A percentile compares a stretch with the other conserved stretches of the same genome.
phyloP scores from a whole-genome alignment of 2,113 vertebrate genomes.

The Pontoporia blainvillei region DNA sequence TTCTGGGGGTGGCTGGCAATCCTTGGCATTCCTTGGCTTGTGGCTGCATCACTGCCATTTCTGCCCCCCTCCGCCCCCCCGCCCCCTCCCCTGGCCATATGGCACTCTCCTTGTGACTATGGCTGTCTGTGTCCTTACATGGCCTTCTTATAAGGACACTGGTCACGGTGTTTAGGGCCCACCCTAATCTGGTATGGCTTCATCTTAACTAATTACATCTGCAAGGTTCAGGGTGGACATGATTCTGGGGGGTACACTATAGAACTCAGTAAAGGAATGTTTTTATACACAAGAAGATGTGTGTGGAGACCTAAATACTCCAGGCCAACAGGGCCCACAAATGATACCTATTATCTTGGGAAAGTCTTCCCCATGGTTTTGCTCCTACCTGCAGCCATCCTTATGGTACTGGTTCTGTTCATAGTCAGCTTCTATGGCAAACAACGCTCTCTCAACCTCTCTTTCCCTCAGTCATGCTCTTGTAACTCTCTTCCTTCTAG shows the following conservation, averaged over 20 bases:
- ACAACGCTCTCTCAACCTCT: not conserved
- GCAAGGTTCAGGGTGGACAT: not conserved
- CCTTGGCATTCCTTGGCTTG: not conserved
- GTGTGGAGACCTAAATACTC: not conserved
- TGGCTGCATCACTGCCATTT: not conserved
- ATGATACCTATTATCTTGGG: not conserved
- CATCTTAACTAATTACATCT: not conserved
- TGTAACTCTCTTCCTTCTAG: not conserved
- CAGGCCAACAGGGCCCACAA: not conserved
- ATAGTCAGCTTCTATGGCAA: not conserved
- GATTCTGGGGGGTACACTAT: not conserved
- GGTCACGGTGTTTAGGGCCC: not conserved
- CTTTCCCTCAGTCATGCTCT: accelerated
- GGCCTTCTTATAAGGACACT: not conserved
- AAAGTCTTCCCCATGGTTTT: not conserved
- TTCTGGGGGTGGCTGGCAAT: not conserved
- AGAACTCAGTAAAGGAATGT: not conserved
- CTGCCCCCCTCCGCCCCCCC: no score
- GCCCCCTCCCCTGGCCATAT: accelerated
- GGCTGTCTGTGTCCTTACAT: not conserved
- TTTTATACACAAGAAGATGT: not conserved
- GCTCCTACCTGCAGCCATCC: no score
- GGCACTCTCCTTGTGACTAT: not conserved
- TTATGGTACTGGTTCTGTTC: not conserved
- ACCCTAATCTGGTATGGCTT: not conserved